A percentile compares a stretch with the other conserved stretches of the same genome.
These are phyloP conservation scores for Paratilapia polleni DNA, from an alignment of 2,113 vertebrate genomes.

Conservation along the genomic window DNA sequence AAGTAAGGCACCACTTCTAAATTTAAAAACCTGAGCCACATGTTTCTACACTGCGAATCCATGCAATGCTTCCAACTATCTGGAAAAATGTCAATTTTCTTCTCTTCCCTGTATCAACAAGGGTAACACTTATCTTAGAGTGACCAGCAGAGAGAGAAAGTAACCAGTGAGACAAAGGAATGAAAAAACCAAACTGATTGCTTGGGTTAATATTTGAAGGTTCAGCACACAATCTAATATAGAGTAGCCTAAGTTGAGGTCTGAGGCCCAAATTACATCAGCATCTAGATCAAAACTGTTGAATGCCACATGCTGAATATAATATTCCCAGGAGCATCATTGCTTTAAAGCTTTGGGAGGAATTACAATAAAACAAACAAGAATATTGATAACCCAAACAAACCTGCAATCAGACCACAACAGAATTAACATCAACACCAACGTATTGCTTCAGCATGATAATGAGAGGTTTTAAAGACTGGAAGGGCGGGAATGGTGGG, in stretches of 20 bases:
- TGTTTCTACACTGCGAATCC: neutral
- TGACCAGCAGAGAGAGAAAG: conserved; percentile 48
- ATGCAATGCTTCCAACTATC: neutral
- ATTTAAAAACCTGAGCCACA: neutral
- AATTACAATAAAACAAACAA: neutral
- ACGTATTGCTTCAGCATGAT: conserved; percentile 1
- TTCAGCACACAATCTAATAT: conserved; percentile 68
- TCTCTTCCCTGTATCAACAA: conserved; percentile 14
- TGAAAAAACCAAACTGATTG: conserved; percentile 70
- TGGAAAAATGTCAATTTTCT: neutral
- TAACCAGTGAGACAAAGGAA: conserved; percentile 53
- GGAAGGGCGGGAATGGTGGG: conserved; percentile 29
- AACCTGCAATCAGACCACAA: conserved; percentile 1
- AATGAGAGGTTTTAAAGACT: conserved; percentile 62
- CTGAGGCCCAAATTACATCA: neutral
- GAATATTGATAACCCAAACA: neutral
- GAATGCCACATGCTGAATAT: rapidly evolving
- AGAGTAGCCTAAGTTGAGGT: conserved; percentile 36
- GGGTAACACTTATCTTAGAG: conserved; percentile 29
- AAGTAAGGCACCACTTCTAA: neutral
- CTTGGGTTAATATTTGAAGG: conserved; percentile 83
- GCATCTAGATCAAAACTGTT: neutral
- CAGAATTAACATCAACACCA: neutral
- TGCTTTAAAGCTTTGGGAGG: neutral
- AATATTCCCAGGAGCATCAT: neutral